Conservation (phyloP, 2,797 vertebrate species). For the Nannoperca australis region DNA sequence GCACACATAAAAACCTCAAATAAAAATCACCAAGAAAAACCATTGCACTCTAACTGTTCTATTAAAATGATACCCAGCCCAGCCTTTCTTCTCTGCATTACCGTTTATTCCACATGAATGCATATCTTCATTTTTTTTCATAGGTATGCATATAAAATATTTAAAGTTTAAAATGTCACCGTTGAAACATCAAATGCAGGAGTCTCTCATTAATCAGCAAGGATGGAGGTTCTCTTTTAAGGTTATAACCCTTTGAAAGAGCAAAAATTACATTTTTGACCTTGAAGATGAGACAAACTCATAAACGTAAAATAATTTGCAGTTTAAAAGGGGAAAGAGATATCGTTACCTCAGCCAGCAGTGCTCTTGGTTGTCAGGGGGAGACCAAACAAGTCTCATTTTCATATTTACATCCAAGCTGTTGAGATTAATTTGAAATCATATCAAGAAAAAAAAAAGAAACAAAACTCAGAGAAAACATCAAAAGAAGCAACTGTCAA, state of each 20-base stretch:
- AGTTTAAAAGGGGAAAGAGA: constrained; percentile 90
- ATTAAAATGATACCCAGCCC: constrained; percentile 88
- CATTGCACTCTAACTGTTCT: constrained; percentile 90
- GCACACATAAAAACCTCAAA: constrained; percentile 90
- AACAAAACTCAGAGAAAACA: constrained; percentile 88
- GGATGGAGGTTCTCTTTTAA: constrained; percentile 91
- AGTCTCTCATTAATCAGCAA: constrained; percentile 90
- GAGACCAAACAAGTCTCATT: constrained; percentile 89
- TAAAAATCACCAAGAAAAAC: constrained; percentile 91
- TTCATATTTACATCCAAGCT: constrained; percentile 88
- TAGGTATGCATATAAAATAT: constrained; percentile 92
- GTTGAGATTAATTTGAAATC: constrained; percentile 89
- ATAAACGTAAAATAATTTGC: constrained; percentile 92
- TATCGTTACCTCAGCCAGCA: constrained; percentile 86
- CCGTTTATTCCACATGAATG: constrained; percentile 93
- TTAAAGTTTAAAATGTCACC: constrained; percentile 92
- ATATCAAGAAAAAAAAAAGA: constrained; percentile 85
- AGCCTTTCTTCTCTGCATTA: constrained; percentile 88
- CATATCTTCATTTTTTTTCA: constrained; percentile 89
- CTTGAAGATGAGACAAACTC: constrained; percentile 94
- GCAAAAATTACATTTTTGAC: constrained; percentile 93
- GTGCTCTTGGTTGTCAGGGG: constrained; percentile 73
- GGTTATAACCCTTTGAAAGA: constrained; percentile 94
- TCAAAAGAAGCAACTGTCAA: constrained; percentile 86
- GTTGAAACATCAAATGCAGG: constrained; percentile 91